Base-by-base conservation (phyloP, 2,797 vertebrate genomes). In the Kryptopterus vitreolus region DNA sequence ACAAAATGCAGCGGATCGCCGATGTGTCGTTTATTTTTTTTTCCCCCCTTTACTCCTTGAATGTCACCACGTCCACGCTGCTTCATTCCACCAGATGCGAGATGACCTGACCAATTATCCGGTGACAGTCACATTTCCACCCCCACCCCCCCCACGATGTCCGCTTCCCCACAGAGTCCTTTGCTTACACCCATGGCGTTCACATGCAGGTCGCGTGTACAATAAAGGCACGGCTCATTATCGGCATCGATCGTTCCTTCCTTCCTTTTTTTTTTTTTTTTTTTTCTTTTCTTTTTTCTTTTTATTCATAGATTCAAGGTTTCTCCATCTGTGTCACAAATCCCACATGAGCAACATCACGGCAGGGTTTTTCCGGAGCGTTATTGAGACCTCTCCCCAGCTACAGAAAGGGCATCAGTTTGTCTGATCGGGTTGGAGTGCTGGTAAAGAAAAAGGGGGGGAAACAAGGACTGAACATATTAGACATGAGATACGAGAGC, bases 81-180 rank as follows among this genome's bases (percentile, higher is more conserved):
- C 70, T 68, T 55, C 35, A 82, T 73, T 66, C 78, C 78, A 65
- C 66, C 13, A 83, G 68, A 55, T 53, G 68, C 66, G 22, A 83
- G 68, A 55, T 53, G 68, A 79, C 63, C 74, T 76, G 48, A 72
- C 81, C 48, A 68, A 80, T 82, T 63, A 83, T 50, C 57, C 29
- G n/a, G 62, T 65, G 62, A 80, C 43, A 35, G 24, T 80, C 77
- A 78, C 77, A 68, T 83, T 46, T 43, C 46, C 29, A 26, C 3
- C 2, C 38, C 4, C 12, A 26, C 24, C 3, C 2, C 38, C 4
- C 12, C 26, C 24, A 46, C 20, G 31, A 73, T 1, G 3, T 81
- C 66, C n/a, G 35, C 65, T 73, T 50, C 68, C 35, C 10, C 35
- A 52, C 81, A 55, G 63, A 73, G 83, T 61, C 48, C 31, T 75